Base-by-base conservation (phyloP, 1,140 invertebrate genomes). In the Drosophila kanapiae region DNA sequence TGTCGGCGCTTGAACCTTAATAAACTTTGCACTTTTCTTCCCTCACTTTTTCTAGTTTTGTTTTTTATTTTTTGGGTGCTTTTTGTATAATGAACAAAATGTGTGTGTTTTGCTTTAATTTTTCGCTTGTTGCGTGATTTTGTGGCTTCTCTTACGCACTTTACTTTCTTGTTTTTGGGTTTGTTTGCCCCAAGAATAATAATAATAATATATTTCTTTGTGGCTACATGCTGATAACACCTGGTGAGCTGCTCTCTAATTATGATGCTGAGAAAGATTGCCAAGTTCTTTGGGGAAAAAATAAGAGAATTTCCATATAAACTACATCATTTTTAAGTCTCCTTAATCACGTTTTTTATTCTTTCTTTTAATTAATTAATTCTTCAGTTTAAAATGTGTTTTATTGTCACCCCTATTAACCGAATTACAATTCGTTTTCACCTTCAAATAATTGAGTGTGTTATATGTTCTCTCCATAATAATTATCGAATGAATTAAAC, bases 21-120 rank as follows among this genome's bases (percentile, higher is more conserved):
- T 90, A 85, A 88, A 88, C 85, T 88, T 90, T 85, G 85, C 78
- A 87, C 80, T 77, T 64, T 63, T 70, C 49, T 67, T 42, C 13
- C 42, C 48, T 43, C 13, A n/a, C 13, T 60, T 61, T 18, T 37
- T 54, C 51, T 38, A 14, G 33, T n/a, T 37, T 54, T 54, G 16
- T 35, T 35, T 53, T 23, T 23, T 62, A 47, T 53, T 18, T 16
- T 38, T 23, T 48, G 31, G 45, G 23, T 42, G 60, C 29, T 42
- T 65, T 80, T 74, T 74, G 31, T 23, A 23, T 18, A 42, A 33
- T 23, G 4, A 63, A 63, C 23, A 23, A 23, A 23, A n/a, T n/a
- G 33, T 57, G 14, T 42, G 51, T 42, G n/a, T 45, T 29, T 49
- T 18, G n/a, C 42, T 67, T 51, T 65, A 23, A 14, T 35, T 62